phyloP scores from a whole-genome alignment of 2,797 vertebrate genomes.

The Myotis pilosus region DNA sequence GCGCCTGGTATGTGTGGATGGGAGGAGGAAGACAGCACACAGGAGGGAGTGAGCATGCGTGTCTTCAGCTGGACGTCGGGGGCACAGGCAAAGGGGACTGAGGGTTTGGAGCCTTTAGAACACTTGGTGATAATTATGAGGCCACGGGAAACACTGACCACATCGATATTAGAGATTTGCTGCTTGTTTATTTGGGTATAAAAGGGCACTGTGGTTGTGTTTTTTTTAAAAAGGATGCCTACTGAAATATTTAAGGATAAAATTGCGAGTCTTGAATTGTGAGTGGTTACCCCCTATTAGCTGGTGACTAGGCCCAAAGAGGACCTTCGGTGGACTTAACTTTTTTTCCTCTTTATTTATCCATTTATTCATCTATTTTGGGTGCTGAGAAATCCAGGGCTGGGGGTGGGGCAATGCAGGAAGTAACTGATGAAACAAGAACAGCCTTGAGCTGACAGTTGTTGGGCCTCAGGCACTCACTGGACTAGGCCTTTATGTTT shows the following conservation, averaged over 20 bases:
- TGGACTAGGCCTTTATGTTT: too few relatives aligned
- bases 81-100: neutral
- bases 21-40: neutral
- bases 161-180: neutral
- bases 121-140: neutral
- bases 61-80: accelerated
- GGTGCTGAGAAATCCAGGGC: neutral
- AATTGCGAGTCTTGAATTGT: neutral
- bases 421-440: accelerated
- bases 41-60: accelerated
- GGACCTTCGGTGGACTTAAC: too few relatives aligned
- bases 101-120: neutral
- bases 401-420: neutral
- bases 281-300: neutral
- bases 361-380: neutral
- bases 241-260: neutral
- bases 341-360: neutral
- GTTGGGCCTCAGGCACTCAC: accelerated
- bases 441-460: accelerated
- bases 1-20: accelerated
- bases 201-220: neutral
- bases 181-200: neutral
- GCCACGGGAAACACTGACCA: neutral
- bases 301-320: neutral
- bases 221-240: neutral